Percentiles rank a stretch among this genome's conserved stretches.
Evolutionary conservation across 1,140 invertebrate species (phyloP).

Genomic region (Reticulitermes speratus): DNA sequence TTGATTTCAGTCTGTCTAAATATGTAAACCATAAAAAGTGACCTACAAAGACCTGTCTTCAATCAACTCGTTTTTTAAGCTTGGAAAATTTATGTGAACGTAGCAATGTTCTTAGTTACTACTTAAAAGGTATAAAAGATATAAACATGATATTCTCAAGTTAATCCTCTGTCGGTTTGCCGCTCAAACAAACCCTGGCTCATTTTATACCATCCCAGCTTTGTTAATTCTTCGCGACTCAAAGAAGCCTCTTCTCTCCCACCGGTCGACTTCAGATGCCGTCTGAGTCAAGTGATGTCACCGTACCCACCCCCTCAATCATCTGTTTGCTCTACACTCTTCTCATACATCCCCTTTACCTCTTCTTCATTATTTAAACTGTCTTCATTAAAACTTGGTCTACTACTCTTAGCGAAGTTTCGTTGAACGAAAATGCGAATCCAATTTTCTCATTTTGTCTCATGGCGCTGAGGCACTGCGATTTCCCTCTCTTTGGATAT

Average conservation of each 20-base stretch:
- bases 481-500: neutral
- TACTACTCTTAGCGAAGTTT: neutral
- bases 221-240: neutral
- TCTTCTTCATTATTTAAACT: conserved; percentile 35
- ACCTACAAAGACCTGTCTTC: too few species aligned
- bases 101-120: neutral
- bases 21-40: too few species aligned
- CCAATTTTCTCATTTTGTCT: conserved; percentile 34
- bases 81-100: neutral
- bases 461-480: conserved; percentile 16
- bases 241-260: neutral
- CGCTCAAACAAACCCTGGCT: neutral
- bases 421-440: conserved; percentile 30
- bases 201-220: neutral
- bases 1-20: too few species aligned
- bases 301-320: conserved; percentile 21
- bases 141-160: neutral
- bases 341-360: conserved; percentile 22
- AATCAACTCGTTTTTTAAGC: too few species aligned
- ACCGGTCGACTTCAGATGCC: conserved; percentile 23
- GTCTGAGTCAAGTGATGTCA: conserved; percentile 23
- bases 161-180: neutral
- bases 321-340: conserved; percentile 26
- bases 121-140: neutral
- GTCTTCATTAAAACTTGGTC: conserved; percentile 34